Evolutionary conservation across 2,888 invertebrate genomes (phyloP).

Genomic region (Metalampra italica): DNA sequence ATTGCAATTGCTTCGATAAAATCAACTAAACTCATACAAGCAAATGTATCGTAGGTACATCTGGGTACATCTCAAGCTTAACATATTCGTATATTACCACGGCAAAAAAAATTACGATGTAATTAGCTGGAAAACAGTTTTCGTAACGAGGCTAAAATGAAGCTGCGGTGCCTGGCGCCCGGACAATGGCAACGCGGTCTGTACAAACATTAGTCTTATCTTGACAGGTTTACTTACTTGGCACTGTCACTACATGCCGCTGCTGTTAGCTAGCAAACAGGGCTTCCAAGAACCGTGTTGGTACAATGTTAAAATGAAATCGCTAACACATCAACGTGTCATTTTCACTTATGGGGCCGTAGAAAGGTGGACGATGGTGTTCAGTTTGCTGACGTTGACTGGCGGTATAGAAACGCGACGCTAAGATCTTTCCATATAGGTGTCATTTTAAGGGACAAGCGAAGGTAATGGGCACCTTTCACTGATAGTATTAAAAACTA

Average conservation of each 20-base stretch:
- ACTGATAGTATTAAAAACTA: background rate
- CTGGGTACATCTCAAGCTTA: no score
- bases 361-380: conserved; percentile 8
- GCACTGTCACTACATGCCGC: conserved; percentile 18
- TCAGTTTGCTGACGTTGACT: conserved; percentile 8
- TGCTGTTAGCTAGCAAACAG: conserved; percentile 48
- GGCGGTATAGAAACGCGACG: conserved; percentile 6
- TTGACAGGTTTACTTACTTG: conserved; percentile 67
- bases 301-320: conserved; percentile 45
- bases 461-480: conserved; percentile 7
- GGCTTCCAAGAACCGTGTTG: conserved; percentile 53
- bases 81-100: no score
- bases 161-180: conserved; percentile 32
- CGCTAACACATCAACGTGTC: conserved; percentile 27
- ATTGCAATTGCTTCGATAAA: no score
- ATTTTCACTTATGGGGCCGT: conserved; percentile 16
- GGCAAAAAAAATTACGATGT: background rate
- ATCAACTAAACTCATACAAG: no score
- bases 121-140: conserved; percentile 17
- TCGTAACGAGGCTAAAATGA: conserved; percentile 29
- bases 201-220: conserved; percentile 63
- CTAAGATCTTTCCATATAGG: background rate
- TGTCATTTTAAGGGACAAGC: background rate
- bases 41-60: no score
- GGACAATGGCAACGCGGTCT: conserved; percentile 48